Percentiles rank a stretch among this genome's conserved stretches.
These are phyloP conservation scores for Alloplasta piceator DNA, from an alignment of 2,888 invertebrate genomes.

Conservation along the genomic window DNA sequence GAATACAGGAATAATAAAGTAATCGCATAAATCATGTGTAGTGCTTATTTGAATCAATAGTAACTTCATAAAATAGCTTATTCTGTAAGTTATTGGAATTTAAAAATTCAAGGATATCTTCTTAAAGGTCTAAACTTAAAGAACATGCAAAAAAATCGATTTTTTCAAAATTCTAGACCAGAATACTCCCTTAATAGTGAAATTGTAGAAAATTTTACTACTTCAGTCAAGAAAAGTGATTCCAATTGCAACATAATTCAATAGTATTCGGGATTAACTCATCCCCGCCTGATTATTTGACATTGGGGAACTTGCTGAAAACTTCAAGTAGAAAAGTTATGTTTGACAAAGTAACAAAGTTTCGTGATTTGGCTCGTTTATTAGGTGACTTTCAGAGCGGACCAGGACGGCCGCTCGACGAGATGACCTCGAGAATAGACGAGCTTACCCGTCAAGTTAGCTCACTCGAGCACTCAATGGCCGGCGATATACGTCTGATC, in stretches of 20 bases:
- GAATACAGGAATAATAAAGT: too few species aligned
- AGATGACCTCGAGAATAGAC: conserved; percentile 88
- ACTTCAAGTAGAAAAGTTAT: background rate
- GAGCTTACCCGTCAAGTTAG: conserved; percentile 88
- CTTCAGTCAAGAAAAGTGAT: too few species aligned
- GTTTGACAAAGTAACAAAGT: background rate
- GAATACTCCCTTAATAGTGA: too few species aligned
- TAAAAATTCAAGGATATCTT: too few species aligned
- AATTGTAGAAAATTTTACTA: too few species aligned
- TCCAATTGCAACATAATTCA: background rate
- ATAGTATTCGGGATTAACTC: background rate
- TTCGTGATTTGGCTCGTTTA: conserved; percentile 9
- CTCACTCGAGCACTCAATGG: conserved; percentile 89
- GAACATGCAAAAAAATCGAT: too few species aligned
- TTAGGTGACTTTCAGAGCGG: conserved; percentile 82
- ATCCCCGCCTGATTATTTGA: background rate
- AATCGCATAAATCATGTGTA: too few species aligned
- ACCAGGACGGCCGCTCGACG: conserved; percentile 84
- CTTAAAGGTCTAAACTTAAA: too few species aligned
- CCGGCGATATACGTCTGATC: conserved; percentile 90
- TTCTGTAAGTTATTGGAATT: too few species aligned
- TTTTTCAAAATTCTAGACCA: too few species aligned
- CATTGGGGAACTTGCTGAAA: background rate
- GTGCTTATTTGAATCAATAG: too few species aligned
- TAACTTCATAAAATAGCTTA: too few species aligned